These are phyloP conservation scores for Smithornis capensis DNA, from an alignment of 2,113 vertebrate genomes.

Conservation along the genomic window DNA sequence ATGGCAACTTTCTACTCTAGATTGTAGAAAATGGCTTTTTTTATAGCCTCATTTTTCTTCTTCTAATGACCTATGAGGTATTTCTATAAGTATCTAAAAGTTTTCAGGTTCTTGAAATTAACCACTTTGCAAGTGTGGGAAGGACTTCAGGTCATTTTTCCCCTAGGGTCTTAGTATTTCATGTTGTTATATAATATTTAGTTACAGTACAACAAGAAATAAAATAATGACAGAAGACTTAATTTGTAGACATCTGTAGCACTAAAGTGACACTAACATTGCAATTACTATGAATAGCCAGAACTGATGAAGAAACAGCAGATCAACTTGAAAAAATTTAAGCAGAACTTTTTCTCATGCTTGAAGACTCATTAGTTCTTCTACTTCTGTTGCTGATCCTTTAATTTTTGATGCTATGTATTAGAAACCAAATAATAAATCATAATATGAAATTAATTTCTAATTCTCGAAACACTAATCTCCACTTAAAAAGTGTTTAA, in stretches of 20 bases:
- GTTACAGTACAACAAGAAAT: neutral
- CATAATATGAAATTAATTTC: neutral
- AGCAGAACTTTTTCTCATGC: neutral
- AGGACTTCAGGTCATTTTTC: neutral
- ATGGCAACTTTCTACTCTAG: neutral
- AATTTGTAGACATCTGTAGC: neutral
- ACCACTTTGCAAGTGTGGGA: neutral
- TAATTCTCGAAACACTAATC: neutral
- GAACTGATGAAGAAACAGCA: neutral
- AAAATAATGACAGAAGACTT: neutral
- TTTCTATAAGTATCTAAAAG: neutral
- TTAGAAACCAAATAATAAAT: neutral
- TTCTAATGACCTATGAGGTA: neutral
- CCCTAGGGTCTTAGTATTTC: neutral
- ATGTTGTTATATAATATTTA: neutral
- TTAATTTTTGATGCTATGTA: neutral
- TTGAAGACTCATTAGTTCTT: neutral
- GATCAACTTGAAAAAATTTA: neutral
- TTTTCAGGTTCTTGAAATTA: neutral
- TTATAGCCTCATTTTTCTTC: neutral
- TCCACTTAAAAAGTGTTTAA: neutral
- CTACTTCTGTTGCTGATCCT: neutral
- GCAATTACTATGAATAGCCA: neutral
- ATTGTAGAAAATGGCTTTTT: neutral
- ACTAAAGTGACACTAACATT: neutral